Evolutionary conservation across 1,140 invertebrate genomes (phyloP).

Genomic region (Aporrectodea caliginosa): DNA sequence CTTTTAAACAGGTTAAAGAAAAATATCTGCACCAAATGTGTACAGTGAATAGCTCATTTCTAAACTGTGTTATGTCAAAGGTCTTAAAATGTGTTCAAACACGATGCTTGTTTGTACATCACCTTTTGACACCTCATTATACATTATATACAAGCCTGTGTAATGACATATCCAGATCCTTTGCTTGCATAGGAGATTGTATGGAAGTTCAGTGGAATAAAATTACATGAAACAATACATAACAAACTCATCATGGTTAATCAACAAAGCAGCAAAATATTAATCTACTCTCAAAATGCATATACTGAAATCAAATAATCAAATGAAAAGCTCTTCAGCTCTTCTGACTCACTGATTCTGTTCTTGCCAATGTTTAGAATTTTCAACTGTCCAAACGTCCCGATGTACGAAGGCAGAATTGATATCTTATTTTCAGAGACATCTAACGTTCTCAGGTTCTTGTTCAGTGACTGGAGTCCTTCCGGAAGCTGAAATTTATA

Average conservation of each 20-base stretch:
- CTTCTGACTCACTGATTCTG: slow-evolving; percentile 50
- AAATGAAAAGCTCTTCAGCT: no score
- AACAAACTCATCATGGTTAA: neutral
- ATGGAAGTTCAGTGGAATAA: no score
- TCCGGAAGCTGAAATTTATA: slow-evolving; percentile 53
- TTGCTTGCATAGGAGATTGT: no score
- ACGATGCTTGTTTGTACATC: no score
- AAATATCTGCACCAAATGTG: no score
- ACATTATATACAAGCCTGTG: no score
- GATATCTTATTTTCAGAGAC: slow-evolving; percentile 84
- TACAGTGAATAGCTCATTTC: no score
- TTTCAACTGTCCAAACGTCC: slow-evolving; percentile 74
- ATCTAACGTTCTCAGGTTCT: slow-evolving; percentile 78
- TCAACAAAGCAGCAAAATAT: neutral
- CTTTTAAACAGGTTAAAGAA: no score
- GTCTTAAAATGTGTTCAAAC: no score
- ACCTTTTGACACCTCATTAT: no score
- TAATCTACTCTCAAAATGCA: neutral
- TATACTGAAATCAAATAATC: neutral
- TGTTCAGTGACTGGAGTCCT: slow-evolving; percentile 56
- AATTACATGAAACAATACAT: neutral
- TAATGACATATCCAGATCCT: no score
- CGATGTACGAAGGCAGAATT: slow-evolving; percentile 71
- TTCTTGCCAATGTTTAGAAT: slow-evolving; percentile 70
- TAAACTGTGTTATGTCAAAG: no score